Evolutionary conservation across 2,888 invertebrate genomes (phyloP).

Genomic region (Polydrusus cervinus): DNA sequence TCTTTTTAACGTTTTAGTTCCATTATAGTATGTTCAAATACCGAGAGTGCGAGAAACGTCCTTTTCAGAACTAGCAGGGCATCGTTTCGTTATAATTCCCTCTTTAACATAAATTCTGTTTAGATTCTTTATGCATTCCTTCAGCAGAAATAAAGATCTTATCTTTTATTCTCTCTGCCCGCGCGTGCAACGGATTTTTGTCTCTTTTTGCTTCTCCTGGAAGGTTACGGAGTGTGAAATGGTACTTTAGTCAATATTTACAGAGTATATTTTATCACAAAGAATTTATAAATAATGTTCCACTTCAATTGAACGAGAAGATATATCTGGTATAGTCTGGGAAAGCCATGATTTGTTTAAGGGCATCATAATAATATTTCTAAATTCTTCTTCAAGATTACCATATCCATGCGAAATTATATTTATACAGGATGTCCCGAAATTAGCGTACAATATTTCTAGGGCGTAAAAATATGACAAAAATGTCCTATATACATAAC

Average conservation of each 20-base stretch:
- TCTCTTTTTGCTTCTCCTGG: slow-evolving; percentile 12
- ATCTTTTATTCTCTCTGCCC: slow-evolving; percentile 23
- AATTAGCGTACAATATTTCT: no score
- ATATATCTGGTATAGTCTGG: neutral
- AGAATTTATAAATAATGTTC: slow-evolving; percentile 40
- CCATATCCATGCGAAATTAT: no score
- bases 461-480: no score
- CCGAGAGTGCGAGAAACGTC: neutral
- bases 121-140: slow-evolving; percentile 2
- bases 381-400: no score
- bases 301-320: slow-evolving; percentile 5
- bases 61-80: neutral
- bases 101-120: neutral
- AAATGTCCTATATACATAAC: no score
- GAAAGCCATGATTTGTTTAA: no score
- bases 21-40: no score
- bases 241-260: slow-evolving; percentile 38
- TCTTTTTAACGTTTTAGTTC: no score
- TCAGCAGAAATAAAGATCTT: neutral
- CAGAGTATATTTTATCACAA: slow-evolving; percentile 25
- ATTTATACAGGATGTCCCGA: no score
- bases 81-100: neutral
- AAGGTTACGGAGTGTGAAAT: slow-evolving; percentile 40
- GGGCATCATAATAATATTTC: no score
- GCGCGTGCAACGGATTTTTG: slow-evolving; percentile 14